phyloP scores from a whole-genome alignment of 2,888 invertebrate genomes.

The Lasioglossum marginatum region DNA sequence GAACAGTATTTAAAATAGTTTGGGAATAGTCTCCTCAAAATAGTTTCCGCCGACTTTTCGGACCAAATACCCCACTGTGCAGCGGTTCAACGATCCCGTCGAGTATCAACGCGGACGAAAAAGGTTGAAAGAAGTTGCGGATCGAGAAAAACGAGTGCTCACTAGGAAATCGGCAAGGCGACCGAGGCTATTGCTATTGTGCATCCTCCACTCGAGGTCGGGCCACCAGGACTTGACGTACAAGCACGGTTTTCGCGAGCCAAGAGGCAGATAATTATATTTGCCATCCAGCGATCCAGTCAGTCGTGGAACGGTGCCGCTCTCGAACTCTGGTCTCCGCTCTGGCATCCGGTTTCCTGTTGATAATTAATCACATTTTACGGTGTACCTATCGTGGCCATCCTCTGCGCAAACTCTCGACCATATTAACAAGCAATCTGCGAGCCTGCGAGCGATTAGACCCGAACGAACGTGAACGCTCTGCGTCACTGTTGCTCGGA shows the following conservation, averaged over 20 bases:
- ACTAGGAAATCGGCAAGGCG: conserved; percentile 88
- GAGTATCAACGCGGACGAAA: background rate
- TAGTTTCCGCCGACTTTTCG: no score
- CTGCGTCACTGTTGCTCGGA: background rate
- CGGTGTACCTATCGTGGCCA: background rate
- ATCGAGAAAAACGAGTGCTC: conserved; percentile 63
- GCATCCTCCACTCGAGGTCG: conserved; percentile 89
- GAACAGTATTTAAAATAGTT: no score
- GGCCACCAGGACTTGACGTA: conserved; percentile 88
- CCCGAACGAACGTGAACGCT: background rate
- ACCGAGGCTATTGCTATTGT: conserved; percentile 88
- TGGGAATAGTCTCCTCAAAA: no score
- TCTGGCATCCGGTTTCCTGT: conserved; percentile 74
- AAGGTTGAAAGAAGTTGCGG: background rate
- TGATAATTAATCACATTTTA: conserved; percentile 47
- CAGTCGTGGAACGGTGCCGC: conserved; percentile 83
- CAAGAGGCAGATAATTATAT: conserved; percentile 84
- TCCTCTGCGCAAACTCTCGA: conserved; percentile 11
- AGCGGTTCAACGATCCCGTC: background rate
- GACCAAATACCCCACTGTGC: no score
- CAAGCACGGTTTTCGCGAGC: conserved; percentile 88
- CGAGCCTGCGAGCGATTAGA: background rate
- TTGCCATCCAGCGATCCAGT: conserved; percentile 85
- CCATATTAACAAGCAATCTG: conserved; percentile 32
- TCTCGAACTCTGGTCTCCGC: conserved; percentile 70